A percentile compares a stretch with the other conserved stretches of the same genome.
Conservation (phyloP, 2,888 invertebrate genomes). For the Eupithecia insigniata region DNA sequence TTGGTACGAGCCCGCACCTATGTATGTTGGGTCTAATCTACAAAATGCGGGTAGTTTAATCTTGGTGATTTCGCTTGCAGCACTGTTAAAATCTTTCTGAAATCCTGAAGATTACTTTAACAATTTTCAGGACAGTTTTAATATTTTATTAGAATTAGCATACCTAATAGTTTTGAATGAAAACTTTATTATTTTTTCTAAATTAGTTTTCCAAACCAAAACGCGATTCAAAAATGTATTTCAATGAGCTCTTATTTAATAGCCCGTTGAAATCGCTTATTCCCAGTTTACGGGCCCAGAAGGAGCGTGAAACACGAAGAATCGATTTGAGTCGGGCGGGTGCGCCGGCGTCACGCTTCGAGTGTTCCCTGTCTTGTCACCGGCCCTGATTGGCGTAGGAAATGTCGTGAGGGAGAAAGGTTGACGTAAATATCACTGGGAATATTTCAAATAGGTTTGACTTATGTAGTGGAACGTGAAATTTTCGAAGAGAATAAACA, state of each 20-base stretch:
- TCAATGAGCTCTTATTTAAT: slow-evolving; percentile 14
- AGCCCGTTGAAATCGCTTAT: slow-evolving; percentile 33
- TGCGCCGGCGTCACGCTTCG: slow-evolving; percentile 64
- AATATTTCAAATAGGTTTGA: slow-evolving; percentile 20
- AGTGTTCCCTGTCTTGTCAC: slow-evolving; percentile 36
- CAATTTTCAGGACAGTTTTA: too few species aligned
- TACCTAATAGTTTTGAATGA: neutral
- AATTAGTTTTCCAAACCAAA: slow-evolving; percentile 21
- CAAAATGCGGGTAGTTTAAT: neutral
- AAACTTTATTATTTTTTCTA: neutral
- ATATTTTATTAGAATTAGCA: neutral
- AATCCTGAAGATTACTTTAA: neutral
- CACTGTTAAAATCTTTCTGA: neutral
- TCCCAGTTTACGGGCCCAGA: slow-evolving; percentile 58
- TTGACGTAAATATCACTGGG: slow-evolving; percentile 20
- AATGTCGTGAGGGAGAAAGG: slow-evolving; percentile 30
- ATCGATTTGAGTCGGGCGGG: slow-evolving; percentile 74
- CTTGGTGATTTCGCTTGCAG: neutral
- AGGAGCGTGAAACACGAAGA: slow-evolving; percentile 69
- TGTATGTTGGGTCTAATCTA: neutral
- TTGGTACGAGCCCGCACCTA: neutral
- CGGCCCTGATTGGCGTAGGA: slow-evolving; percentile 27
- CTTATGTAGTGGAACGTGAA: slow-evolving; percentile 6
- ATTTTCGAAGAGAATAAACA: neutral
- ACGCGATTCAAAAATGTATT: slow-evolving; percentile 35